phyloP scores from a whole-genome alignment of 2,797 vertebrate species.

The Holocentrus rufus region DNA sequence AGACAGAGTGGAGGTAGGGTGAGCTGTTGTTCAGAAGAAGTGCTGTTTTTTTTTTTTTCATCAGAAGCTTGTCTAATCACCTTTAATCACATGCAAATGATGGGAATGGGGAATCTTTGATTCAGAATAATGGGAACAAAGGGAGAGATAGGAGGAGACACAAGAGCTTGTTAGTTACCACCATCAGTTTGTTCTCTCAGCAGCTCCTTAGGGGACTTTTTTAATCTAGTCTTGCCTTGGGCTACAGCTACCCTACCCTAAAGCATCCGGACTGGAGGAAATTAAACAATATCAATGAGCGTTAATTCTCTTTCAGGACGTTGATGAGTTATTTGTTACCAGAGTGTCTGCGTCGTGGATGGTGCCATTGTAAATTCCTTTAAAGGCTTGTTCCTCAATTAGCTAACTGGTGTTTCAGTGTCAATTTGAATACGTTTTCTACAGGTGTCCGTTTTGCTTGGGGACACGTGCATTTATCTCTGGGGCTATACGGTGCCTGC shows the following conservation, averaged over 20 bases:
- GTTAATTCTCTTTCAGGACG: constrained; percentile 63
- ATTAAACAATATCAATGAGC: constrained; percentile 67
- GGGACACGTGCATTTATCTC: constrained; percentile 28
- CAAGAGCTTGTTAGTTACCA: constrained; percentile 67
- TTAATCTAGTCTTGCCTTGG: constrained; percentile 67
- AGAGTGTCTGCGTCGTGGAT: not conserved
- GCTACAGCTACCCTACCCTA: constrained; percentile 54
- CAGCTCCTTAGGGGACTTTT: constrained; percentile 67
- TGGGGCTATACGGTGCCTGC: constrained; percentile 17
- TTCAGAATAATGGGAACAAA: constrained; percentile 73
- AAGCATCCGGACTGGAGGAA: constrained; percentile 48
- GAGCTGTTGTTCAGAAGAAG: constrained; percentile 12
- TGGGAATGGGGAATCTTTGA: constrained; percentile 69
- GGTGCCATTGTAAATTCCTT: constrained; percentile 47
- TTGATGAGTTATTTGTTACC: constrained; percentile 34
- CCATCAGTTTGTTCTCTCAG: constrained; percentile 53
- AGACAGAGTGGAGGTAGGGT: not conserved
- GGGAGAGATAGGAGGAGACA: constrained; percentile 53
- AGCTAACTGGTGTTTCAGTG: constrained; percentile 19
- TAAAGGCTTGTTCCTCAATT: constrained; percentile 51
- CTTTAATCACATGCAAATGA: constrained; percentile 76
- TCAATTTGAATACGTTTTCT: constrained; percentile 45
- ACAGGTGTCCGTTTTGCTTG: not conserved
- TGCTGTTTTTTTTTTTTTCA: constrained; percentile 17
- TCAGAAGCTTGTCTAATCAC: constrained; percentile 60